These are phyloP conservation scores for Sorex araneus DNA, from an alignment of 2,113 vertebrate genomes.

Conservation along the genomic window DNA sequence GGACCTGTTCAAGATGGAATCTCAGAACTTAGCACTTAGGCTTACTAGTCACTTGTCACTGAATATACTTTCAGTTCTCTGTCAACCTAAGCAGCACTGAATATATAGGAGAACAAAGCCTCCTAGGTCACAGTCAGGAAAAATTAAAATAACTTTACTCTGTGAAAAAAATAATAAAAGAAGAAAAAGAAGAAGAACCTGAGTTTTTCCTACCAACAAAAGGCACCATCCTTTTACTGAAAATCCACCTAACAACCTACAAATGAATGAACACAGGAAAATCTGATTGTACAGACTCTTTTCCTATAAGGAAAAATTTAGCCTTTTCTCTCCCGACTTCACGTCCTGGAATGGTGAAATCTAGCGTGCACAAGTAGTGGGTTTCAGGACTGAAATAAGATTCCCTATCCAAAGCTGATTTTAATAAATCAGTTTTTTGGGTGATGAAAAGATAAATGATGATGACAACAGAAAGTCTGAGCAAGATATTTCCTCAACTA, in stretches of 20 bases:
- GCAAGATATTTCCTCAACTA: constrained; percentile 55
- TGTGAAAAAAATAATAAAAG: not conserved
- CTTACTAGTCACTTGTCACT: not conserved
- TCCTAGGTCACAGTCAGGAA: not conserved
- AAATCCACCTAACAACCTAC: constrained; percentile 69
- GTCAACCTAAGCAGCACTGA: constrained; percentile 8
- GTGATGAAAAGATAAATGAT: not conserved
- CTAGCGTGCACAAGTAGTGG: not conserved
- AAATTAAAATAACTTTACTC: constrained; percentile 50
- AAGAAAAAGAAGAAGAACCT: constrained; percentile 48
- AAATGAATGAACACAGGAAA: constrained; percentile 17
- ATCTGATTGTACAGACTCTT: not conserved
- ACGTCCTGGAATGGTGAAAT: not conserved
- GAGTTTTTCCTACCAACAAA: constrained; percentile 67
- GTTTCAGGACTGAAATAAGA: not conserved
- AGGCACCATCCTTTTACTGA: constrained; percentile 30
- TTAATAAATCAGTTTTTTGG: not conserved
- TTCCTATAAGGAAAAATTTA: not conserved
- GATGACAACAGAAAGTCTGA: constrained; percentile 49
- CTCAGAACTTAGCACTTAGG: constrained; percentile 18
- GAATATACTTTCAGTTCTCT: constrained; percentile 20
- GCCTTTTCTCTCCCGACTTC: not conserved
- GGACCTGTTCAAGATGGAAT: not conserved
- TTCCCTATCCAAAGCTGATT: not conserved
- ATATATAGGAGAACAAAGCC: not conserved